These are phyloP conservation scores for Drosophila kanekoi DNA, from an alignment of 2,888 invertebrate species.

Conservation along the genomic window DNA sequence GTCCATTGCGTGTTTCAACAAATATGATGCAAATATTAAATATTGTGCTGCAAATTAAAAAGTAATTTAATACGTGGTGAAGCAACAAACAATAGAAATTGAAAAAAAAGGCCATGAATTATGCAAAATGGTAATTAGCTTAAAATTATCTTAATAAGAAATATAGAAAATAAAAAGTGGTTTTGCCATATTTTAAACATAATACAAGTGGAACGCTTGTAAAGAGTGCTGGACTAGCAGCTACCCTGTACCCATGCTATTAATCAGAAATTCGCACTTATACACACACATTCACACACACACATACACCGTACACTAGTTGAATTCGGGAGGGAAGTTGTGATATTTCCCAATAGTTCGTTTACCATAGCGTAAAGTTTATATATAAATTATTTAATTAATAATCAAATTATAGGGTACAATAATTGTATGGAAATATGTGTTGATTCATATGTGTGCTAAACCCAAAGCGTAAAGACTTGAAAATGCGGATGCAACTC, in stretches of 20 bases:
- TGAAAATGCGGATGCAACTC: background rate
- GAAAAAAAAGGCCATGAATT: background rate
- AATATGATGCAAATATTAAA: background rate
- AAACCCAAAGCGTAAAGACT: background rate
- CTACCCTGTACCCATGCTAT: background rate
- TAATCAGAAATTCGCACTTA: background rate
- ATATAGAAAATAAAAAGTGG: slow-evolving; percentile 1
- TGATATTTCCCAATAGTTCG: too few species aligned
- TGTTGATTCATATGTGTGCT: too few species aligned
- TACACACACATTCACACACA: background rate
- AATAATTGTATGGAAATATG: background rate
- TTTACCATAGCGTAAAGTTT: too few species aligned
- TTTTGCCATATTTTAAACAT: background rate
- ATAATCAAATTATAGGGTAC: background rate
- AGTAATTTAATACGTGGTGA: background rate
- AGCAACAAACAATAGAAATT: background rate
- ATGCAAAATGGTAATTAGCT: slow-evolving; percentile 17
- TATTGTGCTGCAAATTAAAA: slow-evolving; percentile 2
- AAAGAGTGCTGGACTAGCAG: background rate
- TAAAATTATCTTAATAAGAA: slow-evolving; percentile 1
- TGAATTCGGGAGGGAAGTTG: too few species aligned
- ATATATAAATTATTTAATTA: too few species aligned
- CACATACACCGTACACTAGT: too few species aligned
- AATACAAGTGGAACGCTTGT: background rate
- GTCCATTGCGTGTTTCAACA: too few species aligned